A percentile compares a stretch with the other conserved stretches of the same genome.
phyloP scores from a whole-genome alignment of 2,888 invertebrate species.

The Loripinus fragilis region DNA sequence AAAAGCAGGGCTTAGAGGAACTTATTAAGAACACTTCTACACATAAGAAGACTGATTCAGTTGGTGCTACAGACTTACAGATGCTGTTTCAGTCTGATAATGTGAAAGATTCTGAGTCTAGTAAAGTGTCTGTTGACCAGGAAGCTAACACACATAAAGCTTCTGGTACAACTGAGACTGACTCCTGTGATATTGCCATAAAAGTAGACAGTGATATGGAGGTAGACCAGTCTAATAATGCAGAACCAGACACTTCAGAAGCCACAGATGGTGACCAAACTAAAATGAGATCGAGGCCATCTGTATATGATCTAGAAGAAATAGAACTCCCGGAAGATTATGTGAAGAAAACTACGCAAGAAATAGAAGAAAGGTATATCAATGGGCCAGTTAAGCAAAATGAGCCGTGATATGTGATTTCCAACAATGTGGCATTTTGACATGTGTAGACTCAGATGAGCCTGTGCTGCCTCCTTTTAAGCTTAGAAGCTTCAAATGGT shows the following conservation, averaged over 20 bases:
- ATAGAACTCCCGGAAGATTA: conserved; percentile 88
- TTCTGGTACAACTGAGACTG: not conserved
- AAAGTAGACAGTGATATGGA: conserved; percentile 31
- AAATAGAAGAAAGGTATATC: conserved; percentile 86
- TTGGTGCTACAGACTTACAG: conserved; percentile 14
- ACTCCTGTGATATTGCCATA: not conserved
- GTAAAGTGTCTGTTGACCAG: not conserved
- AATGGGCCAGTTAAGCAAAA: too few species aligned
- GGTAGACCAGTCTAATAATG: conserved; percentile 29
- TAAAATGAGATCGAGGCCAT: conserved; percentile 37
- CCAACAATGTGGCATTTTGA: too few species aligned
- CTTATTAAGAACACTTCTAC: conserved; percentile 85
- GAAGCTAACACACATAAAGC: conserved; percentile 10
- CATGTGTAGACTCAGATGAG: too few species aligned
- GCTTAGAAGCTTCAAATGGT: too few species aligned
- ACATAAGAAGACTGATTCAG: conserved; percentile 1
- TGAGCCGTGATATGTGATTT: too few species aligned
- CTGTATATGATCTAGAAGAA: conserved; percentile 86
- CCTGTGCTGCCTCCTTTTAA: too few species aligned
- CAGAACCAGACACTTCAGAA: conserved; percentile 14
- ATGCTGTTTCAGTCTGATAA: conserved; percentile 4
- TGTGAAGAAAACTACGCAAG: conserved; percentile 86
- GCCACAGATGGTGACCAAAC: not conserved
- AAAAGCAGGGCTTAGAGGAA: conserved; percentile 86
- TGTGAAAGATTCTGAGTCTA: not conserved